phyloP scores from a whole-genome alignment of 2,113 vertebrate genomes.

The Hystrix brachyura region DNA sequence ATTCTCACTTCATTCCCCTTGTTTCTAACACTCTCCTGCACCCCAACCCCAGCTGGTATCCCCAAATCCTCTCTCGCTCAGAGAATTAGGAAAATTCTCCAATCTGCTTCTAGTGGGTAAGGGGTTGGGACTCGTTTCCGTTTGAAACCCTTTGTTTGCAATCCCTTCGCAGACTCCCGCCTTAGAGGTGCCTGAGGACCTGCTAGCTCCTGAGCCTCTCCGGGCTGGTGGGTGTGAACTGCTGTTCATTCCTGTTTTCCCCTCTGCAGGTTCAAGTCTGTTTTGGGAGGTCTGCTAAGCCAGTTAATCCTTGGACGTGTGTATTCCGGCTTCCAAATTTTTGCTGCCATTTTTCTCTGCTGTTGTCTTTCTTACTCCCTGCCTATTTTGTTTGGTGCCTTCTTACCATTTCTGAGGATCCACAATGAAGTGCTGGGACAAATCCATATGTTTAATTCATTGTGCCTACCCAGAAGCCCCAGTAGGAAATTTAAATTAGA shows the following conservation, averaged over 20 bases:
- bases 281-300: background rate
- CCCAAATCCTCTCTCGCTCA: background rate
- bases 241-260: background rate
- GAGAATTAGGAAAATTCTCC: background rate
- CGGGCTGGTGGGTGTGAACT: background rate
- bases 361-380: background rate
- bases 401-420: slow-evolving; percentile 1
- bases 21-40: background rate
- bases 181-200: background rate
- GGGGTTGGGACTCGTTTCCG: background rate
- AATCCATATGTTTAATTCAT: background rate
- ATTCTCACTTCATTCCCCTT: background rate
- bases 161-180: background rate
- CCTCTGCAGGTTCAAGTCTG: background rate
- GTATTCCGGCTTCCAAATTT: background rate
- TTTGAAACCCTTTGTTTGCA: background rate
- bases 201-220: background rate
- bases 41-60: background rate
- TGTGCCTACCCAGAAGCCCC: background rate
- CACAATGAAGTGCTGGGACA: background rate
- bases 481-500: slow-evolving; percentile 23
- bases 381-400: background rate
- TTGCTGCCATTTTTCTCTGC: background rate
- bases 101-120: background rate
- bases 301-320: background rate